Base-by-base conservation (phyloP, 1,140 invertebrate species). In the Penaeus vannamei region DNA sequence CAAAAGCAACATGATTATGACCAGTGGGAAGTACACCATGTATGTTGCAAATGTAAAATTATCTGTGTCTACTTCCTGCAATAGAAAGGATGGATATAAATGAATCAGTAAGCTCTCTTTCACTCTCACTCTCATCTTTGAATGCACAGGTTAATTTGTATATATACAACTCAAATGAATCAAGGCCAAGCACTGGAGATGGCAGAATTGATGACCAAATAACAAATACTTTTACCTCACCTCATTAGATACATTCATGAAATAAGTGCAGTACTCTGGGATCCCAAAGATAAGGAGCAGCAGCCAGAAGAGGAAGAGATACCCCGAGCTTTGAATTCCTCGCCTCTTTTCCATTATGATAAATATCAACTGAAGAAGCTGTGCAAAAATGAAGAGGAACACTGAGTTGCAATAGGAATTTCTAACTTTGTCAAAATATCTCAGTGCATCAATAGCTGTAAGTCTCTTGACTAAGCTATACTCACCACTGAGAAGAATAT, bases 261-360 rank as follows among this genome's bases (percentile, higher is more conserved):
- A 77, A 42, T 72, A 94, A 76, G 95, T 95, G 91, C 96, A 94
- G 91, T 96, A 96, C 91, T 96, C 96, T 32, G 97, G 94, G 90
- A 96, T 93, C 59, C 96, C 96, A 90, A 95, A 95, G 46, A 98
- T 23, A 17, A 94, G 93, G 66, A 97, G 92, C 3, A 97, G 92
- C 53, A 97, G 94, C 97, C 97, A 98, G 93, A 98, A 98, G 60
- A 97, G 93, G 92, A 98, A 98, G 91, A 97, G 93, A 79, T 97
- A 94, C 29, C 97, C 97, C 20, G 98, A 98, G 20, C 97, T 96
- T 91, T 96, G 94, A 90, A 98, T 94, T 59, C 98, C 98, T 94
- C 95, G 95, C 92, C 96, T 96, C 92, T 95, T 95, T 92, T 98
- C 98, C 91, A 96, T 96, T 86, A 95, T 93, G 91, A 97, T 93